phyloP scores from a whole-genome alignment of 2,113 vertebrate species.

The Chionomys nivalis region DNA sequence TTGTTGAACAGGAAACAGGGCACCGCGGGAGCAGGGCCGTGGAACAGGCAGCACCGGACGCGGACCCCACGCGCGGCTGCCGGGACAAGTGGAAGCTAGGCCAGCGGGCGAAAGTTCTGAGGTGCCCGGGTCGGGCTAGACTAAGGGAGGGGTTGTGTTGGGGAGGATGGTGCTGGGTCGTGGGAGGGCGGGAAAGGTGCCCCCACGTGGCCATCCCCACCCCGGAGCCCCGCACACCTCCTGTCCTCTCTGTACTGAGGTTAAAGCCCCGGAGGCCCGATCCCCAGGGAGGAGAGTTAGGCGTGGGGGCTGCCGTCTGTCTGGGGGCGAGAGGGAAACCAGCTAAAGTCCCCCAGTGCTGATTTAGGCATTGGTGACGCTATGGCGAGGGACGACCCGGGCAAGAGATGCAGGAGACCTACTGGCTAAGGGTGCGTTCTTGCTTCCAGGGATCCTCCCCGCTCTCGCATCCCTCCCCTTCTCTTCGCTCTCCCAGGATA shows the following conservation, averaged over 20 bases:
- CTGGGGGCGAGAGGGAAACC: neutral
- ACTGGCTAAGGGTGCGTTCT: neutral
- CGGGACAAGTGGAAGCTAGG: constrained; percentile 52
- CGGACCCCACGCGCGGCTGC: constrained; percentile 56
- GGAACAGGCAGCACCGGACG: constrained; percentile 55
- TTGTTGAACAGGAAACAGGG: constrained; percentile 83
- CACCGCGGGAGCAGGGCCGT: constrained; percentile 51
- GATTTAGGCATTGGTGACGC: neutral
- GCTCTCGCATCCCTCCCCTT: neutral
- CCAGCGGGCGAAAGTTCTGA: constrained; percentile 40
- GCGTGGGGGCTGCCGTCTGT: neutral
- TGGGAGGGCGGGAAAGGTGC: neutral
- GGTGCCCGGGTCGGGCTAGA: constrained; percentile 58
- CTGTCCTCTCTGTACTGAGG: neutral
- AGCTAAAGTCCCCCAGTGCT: neutral
- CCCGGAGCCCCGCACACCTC: neutral
- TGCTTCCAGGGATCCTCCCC: neutral
- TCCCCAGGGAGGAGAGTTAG: neutral
- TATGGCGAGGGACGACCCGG: neutral
- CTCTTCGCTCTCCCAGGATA: neutral
- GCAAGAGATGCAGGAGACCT: neutral
- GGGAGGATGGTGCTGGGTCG: neutral
- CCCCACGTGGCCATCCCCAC: constrained; percentile 15
- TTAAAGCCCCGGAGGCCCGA: neutral
- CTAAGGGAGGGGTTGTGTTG: neutral